Conservation (phyloP, 2,888 invertebrate species). For the Drosophila testacea region DNA sequence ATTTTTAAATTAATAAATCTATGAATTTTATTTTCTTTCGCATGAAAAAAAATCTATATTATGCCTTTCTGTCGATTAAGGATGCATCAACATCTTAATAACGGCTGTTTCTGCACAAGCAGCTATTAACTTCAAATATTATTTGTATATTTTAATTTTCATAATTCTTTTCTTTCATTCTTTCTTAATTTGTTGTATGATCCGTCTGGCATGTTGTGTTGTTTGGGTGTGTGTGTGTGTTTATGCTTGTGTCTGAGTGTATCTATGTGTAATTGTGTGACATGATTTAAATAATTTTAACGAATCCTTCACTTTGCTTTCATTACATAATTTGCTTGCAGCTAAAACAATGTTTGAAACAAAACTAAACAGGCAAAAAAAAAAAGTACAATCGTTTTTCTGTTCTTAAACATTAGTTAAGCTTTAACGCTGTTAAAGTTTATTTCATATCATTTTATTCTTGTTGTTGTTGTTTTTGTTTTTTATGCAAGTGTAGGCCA, state of each 20-base stretch:
- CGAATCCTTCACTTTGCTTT: slow-evolving; percentile 47
- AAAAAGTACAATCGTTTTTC: slow-evolving; percentile 52
- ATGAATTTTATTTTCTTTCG: slow-evolving; percentile 74
- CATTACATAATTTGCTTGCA: slow-evolving; percentile 78
- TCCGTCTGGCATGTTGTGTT: slow-evolving; percentile 55
- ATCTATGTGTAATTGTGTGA: slow-evolving; percentile 48
- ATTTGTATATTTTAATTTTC: slow-evolving; percentile 8
- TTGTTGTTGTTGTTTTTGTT: slow-evolving; percentile 26
- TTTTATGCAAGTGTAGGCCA: slow-evolving; percentile 53
- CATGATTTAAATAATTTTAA: slow-evolving; percentile 60
- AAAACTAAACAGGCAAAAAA: slow-evolving; percentile 68
- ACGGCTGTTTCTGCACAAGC: slow-evolving; percentile 56
- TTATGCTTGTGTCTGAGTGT: slow-evolving; percentile 34
- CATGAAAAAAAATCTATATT: slow-evolving; percentile 75
- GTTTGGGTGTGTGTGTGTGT: slow-evolving; percentile 21
- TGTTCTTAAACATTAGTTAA: slow-evolving; percentile 52
- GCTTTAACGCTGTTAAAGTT: slow-evolving; percentile 43
- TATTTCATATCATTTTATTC: slow-evolving; percentile 58
- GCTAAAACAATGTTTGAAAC: slow-evolving; percentile 78
- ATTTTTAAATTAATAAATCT: slow-evolving; percentile 82
- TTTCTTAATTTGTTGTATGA: slow-evolving; percentile 40
- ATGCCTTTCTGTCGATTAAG: slow-evolving; percentile 62
- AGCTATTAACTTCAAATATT: slow-evolving; percentile 40
- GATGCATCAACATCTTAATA: slow-evolving; percentile 56
- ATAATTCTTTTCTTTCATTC: slow-evolving; percentile 18